A percentile compares a stretch with the other conserved stretches of the same genome.
phyloP scores from a whole-genome alignment of 1,140 invertebrate species.

The Helicorthomorpha holstii region DNA sequence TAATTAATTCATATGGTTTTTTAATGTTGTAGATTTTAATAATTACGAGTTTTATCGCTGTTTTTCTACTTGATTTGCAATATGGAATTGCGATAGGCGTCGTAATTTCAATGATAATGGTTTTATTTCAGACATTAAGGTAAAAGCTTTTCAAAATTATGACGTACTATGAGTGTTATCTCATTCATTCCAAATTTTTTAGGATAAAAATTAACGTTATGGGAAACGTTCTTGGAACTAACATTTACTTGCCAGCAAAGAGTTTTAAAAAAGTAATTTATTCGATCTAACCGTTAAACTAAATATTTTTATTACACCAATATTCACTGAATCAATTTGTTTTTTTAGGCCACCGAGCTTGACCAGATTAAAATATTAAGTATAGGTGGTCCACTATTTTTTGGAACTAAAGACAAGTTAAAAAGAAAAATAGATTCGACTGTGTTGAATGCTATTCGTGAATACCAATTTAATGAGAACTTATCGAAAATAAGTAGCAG shows the following conservation, averaged over 20 bases:
- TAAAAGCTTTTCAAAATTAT: not conserved
- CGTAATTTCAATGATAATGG: conserved; percentile 13
- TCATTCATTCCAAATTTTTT: not conserved
- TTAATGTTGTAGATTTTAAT: not conserved
- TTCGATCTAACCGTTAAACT: not conserved
- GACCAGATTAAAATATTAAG: conserved; percentile 54
- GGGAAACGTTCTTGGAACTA: conserved; percentile 47
- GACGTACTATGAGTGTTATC: not conserved
- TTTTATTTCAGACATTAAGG: not conserved
- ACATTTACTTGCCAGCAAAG: conserved; percentile 53
- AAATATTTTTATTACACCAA: not conserved
- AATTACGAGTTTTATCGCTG: conserved; percentile 38
- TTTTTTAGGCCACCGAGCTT: conserved; percentile 40
- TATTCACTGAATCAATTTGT: not conserved
- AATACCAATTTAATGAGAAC: too few relatives aligned
- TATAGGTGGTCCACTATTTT: conserved; percentile 56
- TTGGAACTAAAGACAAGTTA: conserved; percentile 47
- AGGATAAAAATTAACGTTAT: conserved; percentile 30
- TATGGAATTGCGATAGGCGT: conserved; percentile 55
- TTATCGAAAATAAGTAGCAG: not conserved
- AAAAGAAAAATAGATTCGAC: conserved; percentile 35
- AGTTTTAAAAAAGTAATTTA: conserved; percentile 27
- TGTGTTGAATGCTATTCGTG: conserved; percentile 33
- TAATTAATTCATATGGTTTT: not conserved
- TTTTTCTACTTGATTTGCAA: conserved; percentile 70